phyloP scores from a whole-genome alignment of 2,888 invertebrate species.

The Tachina lurida region DNA sequence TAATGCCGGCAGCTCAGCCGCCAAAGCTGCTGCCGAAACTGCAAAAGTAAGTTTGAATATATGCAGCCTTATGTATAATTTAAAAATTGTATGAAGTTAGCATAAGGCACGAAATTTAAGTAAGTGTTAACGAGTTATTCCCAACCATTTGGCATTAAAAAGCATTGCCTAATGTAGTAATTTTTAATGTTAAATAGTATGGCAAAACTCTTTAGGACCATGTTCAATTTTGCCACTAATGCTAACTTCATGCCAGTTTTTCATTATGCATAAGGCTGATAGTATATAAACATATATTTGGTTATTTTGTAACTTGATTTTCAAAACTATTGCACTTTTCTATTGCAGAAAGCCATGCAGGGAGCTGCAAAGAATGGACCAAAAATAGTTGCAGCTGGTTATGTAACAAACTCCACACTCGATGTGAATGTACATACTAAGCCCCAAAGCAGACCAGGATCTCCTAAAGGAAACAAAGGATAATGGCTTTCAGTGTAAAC shows the following conservation, averaged over 20 bases:
- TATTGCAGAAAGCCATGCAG: slow-evolving; percentile 9
- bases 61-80: no score
- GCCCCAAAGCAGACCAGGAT: slow-evolving; percentile 14
- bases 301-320: background rate
- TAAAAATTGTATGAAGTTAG: no score
- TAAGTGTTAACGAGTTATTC: no score
- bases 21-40: slow-evolving; percentile 19
- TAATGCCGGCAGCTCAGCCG: background rate
- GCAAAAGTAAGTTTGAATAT: slow-evolving; percentile 18
- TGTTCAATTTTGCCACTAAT: no score
- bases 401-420: slow-evolving; percentile 35
- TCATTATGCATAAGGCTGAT: no score
- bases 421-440: slow-evolving; percentile 37
- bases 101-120: no score
- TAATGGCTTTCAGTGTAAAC: background rate
- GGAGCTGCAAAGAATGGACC: slow-evolving; percentile 19
- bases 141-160: no score
- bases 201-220: no score
- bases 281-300: background rate
- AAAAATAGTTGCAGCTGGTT: slow-evolving; percentile 16
- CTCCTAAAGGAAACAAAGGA: slow-evolving; percentile 33
- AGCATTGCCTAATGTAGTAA: no score
- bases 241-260: no score
- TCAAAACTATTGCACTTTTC: background rate
- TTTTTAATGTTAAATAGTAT: no score